Evolutionary conservation across 2,888 invertebrate species (phyloP).

Genomic region (Idaea dimidiata): DNA sequence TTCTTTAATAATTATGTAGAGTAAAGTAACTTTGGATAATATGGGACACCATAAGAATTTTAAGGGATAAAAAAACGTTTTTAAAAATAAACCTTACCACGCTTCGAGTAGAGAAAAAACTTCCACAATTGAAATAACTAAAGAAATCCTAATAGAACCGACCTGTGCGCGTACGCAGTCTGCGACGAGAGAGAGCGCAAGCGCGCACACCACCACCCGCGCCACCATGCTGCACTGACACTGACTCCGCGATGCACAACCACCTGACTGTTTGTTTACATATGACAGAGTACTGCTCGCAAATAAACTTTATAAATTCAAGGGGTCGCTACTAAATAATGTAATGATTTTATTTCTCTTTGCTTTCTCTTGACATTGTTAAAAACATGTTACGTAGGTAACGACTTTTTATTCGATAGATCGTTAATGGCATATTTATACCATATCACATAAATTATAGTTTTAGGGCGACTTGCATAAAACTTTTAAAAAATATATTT

Average conservation of each 20-base stretch:
- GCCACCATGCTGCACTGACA: slow-evolving; percentile 51
- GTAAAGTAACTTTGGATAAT: too few species aligned
- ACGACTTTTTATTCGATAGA: too few species aligned
- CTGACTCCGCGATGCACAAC: slow-evolving; percentile 16
- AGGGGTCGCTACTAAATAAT: too few species aligned
- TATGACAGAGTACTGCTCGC: slow-evolving; percentile 13
- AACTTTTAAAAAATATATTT: too few species aligned
- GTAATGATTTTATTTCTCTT: not conserved
- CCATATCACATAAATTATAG: too few species aligned
- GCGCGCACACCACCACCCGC: slow-evolving; percentile 39
- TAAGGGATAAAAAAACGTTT: not conserved
- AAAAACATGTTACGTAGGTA: too few species aligned
- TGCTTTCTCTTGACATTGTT: too few species aligned
- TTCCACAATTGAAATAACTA: not conserved
- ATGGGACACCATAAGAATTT: too few species aligned
- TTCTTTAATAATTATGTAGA: too few species aligned
- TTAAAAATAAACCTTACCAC: not conserved
- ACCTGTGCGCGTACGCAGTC: slow-evolving; percentile 49
- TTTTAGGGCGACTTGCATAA: too few species aligned
- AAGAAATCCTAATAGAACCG: slow-evolving; percentile 21
- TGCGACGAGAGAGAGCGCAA: slow-evolving; percentile 36
- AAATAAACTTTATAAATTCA: not conserved
- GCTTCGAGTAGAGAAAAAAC: not conserved
- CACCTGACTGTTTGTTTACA: slow-evolving; percentile 25
- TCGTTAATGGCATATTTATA: too few species aligned